phyloP scores from a whole-genome alignment of 2,797 vertebrate genomes.

The Liasis olivaceus region DNA sequence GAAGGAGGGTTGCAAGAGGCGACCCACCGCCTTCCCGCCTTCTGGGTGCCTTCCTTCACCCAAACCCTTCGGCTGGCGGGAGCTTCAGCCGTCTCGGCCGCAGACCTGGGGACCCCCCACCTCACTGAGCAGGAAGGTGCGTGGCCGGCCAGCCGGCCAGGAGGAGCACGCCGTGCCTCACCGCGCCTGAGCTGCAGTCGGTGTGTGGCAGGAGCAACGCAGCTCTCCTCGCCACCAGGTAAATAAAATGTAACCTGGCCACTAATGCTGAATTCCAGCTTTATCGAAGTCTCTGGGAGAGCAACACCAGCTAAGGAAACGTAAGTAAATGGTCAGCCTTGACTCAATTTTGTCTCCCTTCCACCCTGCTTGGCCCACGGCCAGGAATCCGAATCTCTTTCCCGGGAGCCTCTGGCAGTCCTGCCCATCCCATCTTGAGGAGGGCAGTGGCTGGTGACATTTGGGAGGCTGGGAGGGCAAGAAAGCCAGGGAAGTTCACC shows the following conservation, averaged over 20 bases:
- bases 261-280: too few species aligned
- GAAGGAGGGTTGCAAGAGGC: too few species aligned
- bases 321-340: not conserved
- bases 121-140: not conserved
- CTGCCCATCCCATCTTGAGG: not conserved
- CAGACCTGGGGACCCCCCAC: not conserved
- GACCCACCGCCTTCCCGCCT: not conserved
- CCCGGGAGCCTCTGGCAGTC: not conserved
- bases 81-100: not conserved
- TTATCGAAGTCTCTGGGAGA: not conserved
- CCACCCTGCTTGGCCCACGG: not conserved
- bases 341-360: not conserved
- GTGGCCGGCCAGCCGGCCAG: not conserved
- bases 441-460: not conserved
- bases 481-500: not conserved
- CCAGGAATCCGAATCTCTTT: not conserved
- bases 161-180: not conserved
- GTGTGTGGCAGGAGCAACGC: not conserved
- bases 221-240: too few species aligned
- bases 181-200: not conserved
- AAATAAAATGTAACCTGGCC: too few species aligned
- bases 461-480: not conserved
- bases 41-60: not conserved
- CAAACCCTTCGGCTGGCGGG: not conserved
- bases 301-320: not conserved